phyloP scores from a whole-genome alignment of 2,888 invertebrate species.

The Laothoe populi region DNA sequence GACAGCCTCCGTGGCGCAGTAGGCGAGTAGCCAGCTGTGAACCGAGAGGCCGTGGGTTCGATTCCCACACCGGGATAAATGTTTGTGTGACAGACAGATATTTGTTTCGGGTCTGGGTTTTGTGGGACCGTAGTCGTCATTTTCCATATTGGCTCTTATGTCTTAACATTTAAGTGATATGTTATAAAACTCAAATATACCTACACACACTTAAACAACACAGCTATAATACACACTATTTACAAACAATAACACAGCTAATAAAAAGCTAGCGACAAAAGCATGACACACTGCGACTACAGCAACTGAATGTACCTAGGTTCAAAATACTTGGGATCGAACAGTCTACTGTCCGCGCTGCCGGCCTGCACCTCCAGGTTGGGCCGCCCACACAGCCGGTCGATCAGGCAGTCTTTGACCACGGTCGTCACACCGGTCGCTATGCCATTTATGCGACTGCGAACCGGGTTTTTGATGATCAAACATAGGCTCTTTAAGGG shows the following conservation, averaged over 20 bases:
- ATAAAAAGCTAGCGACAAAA: conserved; percentile 37
- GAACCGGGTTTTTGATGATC: conserved; percentile 16
- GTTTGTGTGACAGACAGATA: no score
- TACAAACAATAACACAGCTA: conserved; percentile 24
- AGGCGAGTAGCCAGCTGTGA: no score
- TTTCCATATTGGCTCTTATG: no score
- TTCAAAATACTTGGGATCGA: conserved; percentile 87
- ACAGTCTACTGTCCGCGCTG: conserved; percentile 77
- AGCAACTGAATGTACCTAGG: conserved; percentile 86
- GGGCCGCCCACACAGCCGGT: conserved; percentile 82
- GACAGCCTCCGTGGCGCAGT: no score
- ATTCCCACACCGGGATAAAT: no score
- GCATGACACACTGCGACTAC: conserved; percentile 55
- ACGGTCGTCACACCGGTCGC: conserved; percentile 88
- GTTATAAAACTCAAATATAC: no score
- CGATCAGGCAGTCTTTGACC: conserved; percentile 88
- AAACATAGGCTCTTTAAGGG: not conserved
- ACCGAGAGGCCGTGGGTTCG: no score
- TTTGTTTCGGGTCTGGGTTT: no score
- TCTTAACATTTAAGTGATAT: no score
- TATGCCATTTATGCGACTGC: conserved; percentile 88
- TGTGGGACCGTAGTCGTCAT: no score
- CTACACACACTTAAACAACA: no score
- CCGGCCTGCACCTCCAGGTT: conserved; percentile 64
- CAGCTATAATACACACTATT: not conserved